Evolutionary conservation across 2,113 vertebrate genomes (phyloP).

Genomic region (Eira barbara): DNA sequence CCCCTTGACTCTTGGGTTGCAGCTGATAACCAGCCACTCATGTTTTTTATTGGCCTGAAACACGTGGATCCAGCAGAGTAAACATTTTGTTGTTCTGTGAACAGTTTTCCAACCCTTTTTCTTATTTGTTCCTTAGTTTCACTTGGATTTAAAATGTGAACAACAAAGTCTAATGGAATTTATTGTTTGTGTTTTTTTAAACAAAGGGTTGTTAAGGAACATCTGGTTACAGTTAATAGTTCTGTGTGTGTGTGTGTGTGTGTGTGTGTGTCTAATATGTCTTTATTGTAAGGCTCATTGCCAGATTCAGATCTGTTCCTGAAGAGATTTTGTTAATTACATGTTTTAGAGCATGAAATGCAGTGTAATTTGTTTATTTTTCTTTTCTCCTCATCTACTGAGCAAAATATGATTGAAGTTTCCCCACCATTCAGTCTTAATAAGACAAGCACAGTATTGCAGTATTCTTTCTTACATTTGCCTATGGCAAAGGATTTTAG

Average conservation of each 20-base stretch:
- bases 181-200: conserved; percentile 53
- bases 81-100: background rate
- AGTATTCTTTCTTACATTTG: background rate
- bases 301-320: conserved; percentile 15
- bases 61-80: background rate
- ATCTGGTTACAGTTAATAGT: conserved; percentile 63
- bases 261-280: background rate
- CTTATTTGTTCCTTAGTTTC: background rate
- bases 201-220: conserved; percentile 57
- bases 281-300: conserved; percentile 1
- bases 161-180: conserved; percentile 48
- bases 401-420: background rate
- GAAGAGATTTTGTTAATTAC: conserved; percentile 10
- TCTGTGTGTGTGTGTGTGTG: background rate
- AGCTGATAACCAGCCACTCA: conserved; percentile 15
- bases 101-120: conserved; percentile 12
- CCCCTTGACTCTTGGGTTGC: conserved; percentile 26
- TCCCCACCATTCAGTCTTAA: background rate
- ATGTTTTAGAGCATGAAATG: background rate
- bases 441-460: background rate
- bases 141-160: conserved; percentile 51
- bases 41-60: background rate
- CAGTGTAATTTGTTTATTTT: background rate
- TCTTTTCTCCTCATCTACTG: background rate
- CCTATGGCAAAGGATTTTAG: background rate